Base-by-base conservation (phyloP, 2,113 vertebrate species). In the Aphyosemion australe region DNA sequence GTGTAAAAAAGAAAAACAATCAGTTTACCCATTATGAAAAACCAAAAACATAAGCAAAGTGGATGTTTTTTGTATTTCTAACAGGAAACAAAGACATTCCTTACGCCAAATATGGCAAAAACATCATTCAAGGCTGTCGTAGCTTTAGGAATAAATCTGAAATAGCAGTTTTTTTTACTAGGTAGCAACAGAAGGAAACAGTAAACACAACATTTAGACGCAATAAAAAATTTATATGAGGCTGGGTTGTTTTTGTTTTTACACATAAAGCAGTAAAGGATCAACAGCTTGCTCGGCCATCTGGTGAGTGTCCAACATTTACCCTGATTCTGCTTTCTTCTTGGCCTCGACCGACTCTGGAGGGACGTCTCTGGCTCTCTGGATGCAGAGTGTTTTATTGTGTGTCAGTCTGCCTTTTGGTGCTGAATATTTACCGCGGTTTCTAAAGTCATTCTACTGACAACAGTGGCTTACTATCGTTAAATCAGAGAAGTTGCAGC, bases 261-360 rank as follows among this genome's bases (percentile, higher is more conserved):
- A 52, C 42, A 59, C 12, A 18, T 20, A 21, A 13, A 64, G 49
- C 8, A 26, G 61, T 26, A 51, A 45, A 37, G 16, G 37, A 39
- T 54, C 43, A 55, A 32, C 50, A 55, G 50, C 26, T 42, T 34
- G 21, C 19, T 13, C 43, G 57, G 45, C 62, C 50, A 61, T 65
- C 20, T 74, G 63, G 20, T 48, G 51, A 14, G 10, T 53, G 20
- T 15, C 45, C 52, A 46, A 13, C 42, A 5, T 62, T 68, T 46
- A 19, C 52, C 18, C 37, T 8, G 11, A 46, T 66, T 58, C 53
- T n/a, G 41, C 65, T 57, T 52, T 18, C 21, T 51, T 48, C 61
- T 74, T 51, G 61, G 71, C 48, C 61, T 62, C 46, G 8, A 39
- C 71, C 48, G n/a, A 6, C 57, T 70, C 61, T 61, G 37, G 41